Conservation (phyloP, 2,113 vertebrate species). For the Chiloscyllium plagiosum region DNA sequence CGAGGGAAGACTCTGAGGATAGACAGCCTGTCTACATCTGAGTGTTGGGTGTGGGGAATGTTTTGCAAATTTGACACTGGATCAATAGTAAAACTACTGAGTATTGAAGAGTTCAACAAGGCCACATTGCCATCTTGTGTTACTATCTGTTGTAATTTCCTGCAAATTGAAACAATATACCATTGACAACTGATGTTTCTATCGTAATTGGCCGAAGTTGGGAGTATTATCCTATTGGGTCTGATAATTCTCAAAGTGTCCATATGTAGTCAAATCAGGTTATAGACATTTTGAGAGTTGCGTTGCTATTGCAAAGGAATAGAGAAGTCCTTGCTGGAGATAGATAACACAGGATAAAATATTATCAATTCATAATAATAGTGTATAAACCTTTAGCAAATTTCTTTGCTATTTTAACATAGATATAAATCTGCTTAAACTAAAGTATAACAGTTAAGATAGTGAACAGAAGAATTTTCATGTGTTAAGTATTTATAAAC, state of each 20-base stretch:
- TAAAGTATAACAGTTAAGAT: background rate
- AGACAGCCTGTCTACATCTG: slow-evolving; percentile 45
- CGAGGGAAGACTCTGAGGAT: slow-evolving; percentile 27
- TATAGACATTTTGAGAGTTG: slow-evolving; percentile 46
- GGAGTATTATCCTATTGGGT: slow-evolving; percentile 45
- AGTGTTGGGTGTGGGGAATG: slow-evolving; percentile 36
- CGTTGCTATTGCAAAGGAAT: slow-evolving; percentile 44
- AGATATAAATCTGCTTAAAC: background rate
- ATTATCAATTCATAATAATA: background rate
- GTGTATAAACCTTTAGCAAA: background rate
- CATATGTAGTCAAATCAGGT: slow-evolving; percentile 39
- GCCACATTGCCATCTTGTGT: slow-evolving; percentile 48
- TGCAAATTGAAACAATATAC: slow-evolving; percentile 50
- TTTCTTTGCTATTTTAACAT: background rate
- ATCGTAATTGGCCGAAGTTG: slow-evolving; percentile 49
- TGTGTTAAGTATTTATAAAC: background rate
- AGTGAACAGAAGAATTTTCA: background rate
- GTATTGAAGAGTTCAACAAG: slow-evolving; percentile 43
- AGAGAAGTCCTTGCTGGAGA: background rate
- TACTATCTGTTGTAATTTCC: slow-evolving; percentile 48
- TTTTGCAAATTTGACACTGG: slow-evolving; percentile 46
- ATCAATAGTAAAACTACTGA: slow-evolving; percentile 52
- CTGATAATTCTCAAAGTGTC: slow-evolving; percentile 47
- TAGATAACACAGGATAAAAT: background rate
- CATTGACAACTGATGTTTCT: slow-evolving; percentile 54